Percentiles rank a stretch among this genome's conserved stretches.
Conservation (phyloP, 2,797 vertebrate genomes). For the Chiloscyllium punctatum region DNA sequence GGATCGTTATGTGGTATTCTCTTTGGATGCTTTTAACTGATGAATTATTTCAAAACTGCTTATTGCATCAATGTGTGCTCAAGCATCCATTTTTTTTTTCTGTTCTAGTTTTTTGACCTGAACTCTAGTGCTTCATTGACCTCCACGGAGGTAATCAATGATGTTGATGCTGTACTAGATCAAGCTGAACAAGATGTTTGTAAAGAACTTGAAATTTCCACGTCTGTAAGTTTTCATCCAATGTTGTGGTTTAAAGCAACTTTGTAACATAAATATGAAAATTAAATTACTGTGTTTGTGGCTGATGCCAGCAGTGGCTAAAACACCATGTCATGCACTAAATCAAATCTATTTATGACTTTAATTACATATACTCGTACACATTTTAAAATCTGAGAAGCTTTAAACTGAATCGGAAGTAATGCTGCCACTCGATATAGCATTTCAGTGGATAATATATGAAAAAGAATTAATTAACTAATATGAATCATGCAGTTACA, state of each 20-base stretch:
- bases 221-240: conserved; percentile 52
- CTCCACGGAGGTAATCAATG: conserved; percentile 45
- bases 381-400: no score
- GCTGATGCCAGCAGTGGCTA: no score
- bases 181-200: conserved; percentile 51
- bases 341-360: no score
- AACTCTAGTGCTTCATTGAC: conserved; percentile 46
- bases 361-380: no score
- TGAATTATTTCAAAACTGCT: not conserved
- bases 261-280: not conserved
- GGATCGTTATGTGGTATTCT: not conserved
- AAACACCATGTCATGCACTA: no score
- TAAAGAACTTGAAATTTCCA: conserved; percentile 57
- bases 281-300: not conserved
- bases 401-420: no score
- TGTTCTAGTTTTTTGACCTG: conserved; percentile 57
- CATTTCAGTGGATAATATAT: no score
- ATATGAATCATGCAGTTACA: no score
- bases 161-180: conserved; percentile 54
- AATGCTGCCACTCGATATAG: no score
- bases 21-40: not conserved
- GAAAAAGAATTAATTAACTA: no score
- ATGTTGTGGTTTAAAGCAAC: not conserved
- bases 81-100: not conserved
- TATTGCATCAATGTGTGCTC: not conserved